Percentiles rank a stretch among this genome's conserved stretches.
These are phyloP conservation scores for Platynereis dumerilii DNA, from an alignment of 2,888 invertebrate species.

Conservation along the genomic window DNA sequence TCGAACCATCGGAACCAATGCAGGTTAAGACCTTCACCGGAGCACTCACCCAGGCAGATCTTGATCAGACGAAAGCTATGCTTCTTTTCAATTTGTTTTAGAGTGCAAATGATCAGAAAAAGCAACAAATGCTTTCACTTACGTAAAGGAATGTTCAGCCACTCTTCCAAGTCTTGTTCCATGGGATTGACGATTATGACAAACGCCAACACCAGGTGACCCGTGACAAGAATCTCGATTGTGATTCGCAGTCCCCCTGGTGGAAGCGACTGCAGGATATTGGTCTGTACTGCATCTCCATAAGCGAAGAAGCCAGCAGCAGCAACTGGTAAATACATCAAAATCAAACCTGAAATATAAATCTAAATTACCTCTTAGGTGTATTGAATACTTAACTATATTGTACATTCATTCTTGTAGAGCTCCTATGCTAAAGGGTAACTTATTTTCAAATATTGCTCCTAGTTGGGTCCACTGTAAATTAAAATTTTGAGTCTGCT, in stretches of 20 bases:
- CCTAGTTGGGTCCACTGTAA: too few species aligned
- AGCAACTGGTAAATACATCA: conserved; percentile 76
- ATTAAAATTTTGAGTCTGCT: too few species aligned
- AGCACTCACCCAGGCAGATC: too few species aligned
- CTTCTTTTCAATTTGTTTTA: too few species aligned
- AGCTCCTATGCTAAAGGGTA: not conserved
- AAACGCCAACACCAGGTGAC: conserved; percentile 74
- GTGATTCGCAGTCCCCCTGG: conserved; percentile 67
- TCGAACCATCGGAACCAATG: too few species aligned
- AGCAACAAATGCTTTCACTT: too few species aligned
- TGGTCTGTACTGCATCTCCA: conserved; percentile 75
- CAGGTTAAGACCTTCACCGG: too few species aligned
- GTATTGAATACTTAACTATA: not conserved
- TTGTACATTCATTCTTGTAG: not conserved
- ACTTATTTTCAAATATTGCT: not conserved
- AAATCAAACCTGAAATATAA: conserved; percentile 63
- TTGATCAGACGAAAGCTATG: too few species aligned
- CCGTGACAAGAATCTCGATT: conserved; percentile 71
- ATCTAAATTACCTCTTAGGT: too few species aligned
- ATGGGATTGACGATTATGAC: conserved; percentile 76
- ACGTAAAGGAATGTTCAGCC: conserved; percentile 68
- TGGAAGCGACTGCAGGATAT: conserved; percentile 69
- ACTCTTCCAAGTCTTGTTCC: conserved; percentile 81
- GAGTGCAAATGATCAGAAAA: too few species aligned
- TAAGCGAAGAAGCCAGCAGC: conserved; percentile 72